Evolutionary conservation across 2,888 invertebrate species (phyloP).

Genomic region (Chironomus riparius): DNA sequence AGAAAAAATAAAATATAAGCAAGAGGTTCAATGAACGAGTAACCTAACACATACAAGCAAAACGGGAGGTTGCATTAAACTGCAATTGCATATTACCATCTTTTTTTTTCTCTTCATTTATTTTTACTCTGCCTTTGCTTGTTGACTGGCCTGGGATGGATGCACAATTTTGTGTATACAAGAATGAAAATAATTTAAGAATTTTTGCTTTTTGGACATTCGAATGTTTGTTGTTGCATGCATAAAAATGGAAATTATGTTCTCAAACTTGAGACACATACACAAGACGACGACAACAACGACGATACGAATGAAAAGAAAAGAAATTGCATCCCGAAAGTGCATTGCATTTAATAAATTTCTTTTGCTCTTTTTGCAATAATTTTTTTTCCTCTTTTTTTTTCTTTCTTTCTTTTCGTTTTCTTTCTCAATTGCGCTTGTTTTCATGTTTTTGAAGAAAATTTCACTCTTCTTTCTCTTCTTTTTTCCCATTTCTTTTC

Average conservation of each 20-base stretch:
- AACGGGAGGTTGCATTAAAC: constrained; percentile 1
- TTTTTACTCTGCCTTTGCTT: neutral
- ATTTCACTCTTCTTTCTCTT: constrained; percentile 21
- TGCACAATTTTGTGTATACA: neutral
- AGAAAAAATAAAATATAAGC: neutral
- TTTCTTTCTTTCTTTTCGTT: neutral
- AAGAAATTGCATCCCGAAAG: neutral
- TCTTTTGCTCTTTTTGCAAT: neutral
- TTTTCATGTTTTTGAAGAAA: neutral
- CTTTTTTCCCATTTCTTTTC: neutral
- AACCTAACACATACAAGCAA: neutral
- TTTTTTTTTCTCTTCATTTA: neutral
- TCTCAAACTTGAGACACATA: constrained; percentile 9
- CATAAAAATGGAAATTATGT: constrained; percentile 19
- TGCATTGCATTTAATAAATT: neutral
- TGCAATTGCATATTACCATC: constrained; percentile 8
- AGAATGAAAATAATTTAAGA: neutral
- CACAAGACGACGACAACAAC: neutral
- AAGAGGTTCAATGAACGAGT: constrained; percentile 10
- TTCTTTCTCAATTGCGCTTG: neutral
- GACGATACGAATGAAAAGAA: neutral
- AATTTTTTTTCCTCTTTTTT: neutral
- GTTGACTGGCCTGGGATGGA: neutral
- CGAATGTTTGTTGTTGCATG: neutral
- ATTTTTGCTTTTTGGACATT: constrained; percentile 3